Percentiles rank a stretch among this genome's conserved stretches.
Evolutionary conservation across 1,140 invertebrate species (phyloP).

Genomic region (Drosophila fuyamai): DNA sequence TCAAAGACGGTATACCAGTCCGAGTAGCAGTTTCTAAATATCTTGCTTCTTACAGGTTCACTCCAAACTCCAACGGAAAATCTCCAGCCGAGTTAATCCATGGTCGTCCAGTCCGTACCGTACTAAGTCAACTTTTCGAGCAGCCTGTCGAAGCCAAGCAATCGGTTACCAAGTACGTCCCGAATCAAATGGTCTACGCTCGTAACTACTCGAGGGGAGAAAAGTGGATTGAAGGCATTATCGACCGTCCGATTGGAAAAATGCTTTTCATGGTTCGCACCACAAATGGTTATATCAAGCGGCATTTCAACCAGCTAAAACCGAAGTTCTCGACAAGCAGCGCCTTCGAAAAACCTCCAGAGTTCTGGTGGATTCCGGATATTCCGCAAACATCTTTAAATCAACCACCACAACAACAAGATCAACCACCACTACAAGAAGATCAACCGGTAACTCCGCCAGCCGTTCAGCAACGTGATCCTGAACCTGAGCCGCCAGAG

Average conservation of each 20-base stretch:
- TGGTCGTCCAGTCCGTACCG: background rate
- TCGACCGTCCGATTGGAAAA: background rate
- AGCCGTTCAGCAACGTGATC: background rate
- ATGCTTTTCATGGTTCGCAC: no score
- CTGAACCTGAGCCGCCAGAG: background rate
- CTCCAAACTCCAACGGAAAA: background rate
- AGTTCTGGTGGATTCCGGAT: background rate
- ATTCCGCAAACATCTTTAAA: background rate
- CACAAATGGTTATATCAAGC: no score
- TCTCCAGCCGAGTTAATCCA: background rate
- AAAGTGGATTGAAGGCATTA: background rate
- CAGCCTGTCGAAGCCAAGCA: background rate
- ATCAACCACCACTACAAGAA: background rate
- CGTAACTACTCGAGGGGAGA: background rate
- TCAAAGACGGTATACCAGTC: background rate
- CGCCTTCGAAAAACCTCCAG: background rate
- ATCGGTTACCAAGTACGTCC: background rate
- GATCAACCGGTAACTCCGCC: background rate
- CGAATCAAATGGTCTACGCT: slow-evolving; percentile 1
- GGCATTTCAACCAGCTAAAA: slow-evolving; percentile 1
- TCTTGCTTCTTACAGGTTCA: background rate
- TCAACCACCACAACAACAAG: background rate
- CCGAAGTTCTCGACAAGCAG: background rate
- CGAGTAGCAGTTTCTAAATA: slow-evolving; percentile 3
- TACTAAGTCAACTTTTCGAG: slow-evolving; percentile 1